phyloP scores from a whole-genome alignment of 2,797 vertebrate species.

The Selene dorsalis region DNA sequence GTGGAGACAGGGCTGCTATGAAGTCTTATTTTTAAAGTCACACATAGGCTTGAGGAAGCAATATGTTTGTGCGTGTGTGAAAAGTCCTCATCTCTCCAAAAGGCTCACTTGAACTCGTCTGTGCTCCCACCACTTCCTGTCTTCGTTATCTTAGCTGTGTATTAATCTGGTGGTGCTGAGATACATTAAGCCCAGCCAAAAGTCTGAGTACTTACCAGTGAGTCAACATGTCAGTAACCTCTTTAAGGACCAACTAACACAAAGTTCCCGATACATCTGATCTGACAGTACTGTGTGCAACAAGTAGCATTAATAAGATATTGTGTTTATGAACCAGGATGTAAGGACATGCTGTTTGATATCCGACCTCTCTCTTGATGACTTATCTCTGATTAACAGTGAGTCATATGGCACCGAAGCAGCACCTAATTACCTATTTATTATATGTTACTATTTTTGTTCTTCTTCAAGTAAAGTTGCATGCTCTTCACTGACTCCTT shows the following conservation, averaged over 20 bases:
- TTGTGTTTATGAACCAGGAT: not conserved
- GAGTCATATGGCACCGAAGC: not conserved
- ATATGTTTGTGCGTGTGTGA: conserved; percentile 1
- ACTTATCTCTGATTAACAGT: not conserved
- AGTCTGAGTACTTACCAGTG: not conserved
- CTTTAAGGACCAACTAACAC: not conserved
- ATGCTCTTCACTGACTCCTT: not conserved
- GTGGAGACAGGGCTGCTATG: not conserved
- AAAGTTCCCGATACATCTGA: not conserved
- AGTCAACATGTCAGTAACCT: no score
- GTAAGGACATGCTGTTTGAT: not conserved
- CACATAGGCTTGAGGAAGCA: not conserved
- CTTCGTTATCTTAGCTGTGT: conserved; percentile 38
- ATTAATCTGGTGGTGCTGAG: conserved; percentile 13
- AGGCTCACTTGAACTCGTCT: conserved; percentile 27
- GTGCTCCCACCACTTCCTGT: conserved; percentile 64
- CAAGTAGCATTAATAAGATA: not conserved
- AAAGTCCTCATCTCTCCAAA: conserved; percentile 31
- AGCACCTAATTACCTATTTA: not conserved
- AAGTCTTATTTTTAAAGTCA: conserved; percentile 16
- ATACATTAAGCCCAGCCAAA: not conserved
- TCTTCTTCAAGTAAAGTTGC: not conserved
- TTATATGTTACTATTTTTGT: not conserved
- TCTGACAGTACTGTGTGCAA: not conserved
- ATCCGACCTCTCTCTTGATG: not conserved